phyloP scores from a whole-genome alignment of 2,888 invertebrate genomes.

The Euzophera pinguis region DNA sequence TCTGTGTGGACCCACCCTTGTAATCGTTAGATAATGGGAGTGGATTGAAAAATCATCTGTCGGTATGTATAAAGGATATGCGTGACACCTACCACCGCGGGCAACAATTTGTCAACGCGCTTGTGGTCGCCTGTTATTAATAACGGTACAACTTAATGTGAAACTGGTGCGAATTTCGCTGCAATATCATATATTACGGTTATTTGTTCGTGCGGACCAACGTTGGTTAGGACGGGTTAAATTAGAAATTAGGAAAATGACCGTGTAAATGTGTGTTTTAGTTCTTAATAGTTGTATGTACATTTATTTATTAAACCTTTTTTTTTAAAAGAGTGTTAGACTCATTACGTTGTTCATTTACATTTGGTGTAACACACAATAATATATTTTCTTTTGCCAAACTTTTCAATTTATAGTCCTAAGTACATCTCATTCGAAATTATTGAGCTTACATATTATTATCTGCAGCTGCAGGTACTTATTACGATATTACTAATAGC shows the following conservation, averaged over 20 bases:
- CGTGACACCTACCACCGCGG: slow-evolving; percentile 30
- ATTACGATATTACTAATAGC: too few relatives aligned
- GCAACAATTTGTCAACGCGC: slow-evolving; percentile 27
- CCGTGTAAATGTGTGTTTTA: background rate
- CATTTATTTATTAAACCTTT: too few relatives aligned
- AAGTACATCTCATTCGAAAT: too few relatives aligned
- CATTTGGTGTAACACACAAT: too few relatives aligned
- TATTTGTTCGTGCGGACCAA: background rate
- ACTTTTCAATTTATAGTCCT: too few relatives aligned
- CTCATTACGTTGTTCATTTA: too few relatives aligned
- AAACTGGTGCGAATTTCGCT: background rate
- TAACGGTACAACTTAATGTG: slow-evolving; percentile 14
- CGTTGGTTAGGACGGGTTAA: background rate
- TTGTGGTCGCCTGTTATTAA: slow-evolving; percentile 20
- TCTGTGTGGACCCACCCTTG: slow-evolving; percentile 72
- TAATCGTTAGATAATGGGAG: slow-evolving; percentile 74
- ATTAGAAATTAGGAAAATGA: background rate
- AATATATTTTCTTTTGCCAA: too few relatives aligned
- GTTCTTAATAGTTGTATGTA: background rate
- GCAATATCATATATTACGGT: background rate
- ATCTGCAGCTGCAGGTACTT: too few relatives aligned
- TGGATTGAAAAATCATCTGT: slow-evolving; percentile 74
- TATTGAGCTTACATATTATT: too few relatives aligned
- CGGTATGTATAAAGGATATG: slow-evolving; percentile 53
- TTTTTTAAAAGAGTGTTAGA: too few relatives aligned